Evolutionary conservation across 2,113 vertebrate species (phyloP).

Genomic region (Aramus guarauna): DNA sequence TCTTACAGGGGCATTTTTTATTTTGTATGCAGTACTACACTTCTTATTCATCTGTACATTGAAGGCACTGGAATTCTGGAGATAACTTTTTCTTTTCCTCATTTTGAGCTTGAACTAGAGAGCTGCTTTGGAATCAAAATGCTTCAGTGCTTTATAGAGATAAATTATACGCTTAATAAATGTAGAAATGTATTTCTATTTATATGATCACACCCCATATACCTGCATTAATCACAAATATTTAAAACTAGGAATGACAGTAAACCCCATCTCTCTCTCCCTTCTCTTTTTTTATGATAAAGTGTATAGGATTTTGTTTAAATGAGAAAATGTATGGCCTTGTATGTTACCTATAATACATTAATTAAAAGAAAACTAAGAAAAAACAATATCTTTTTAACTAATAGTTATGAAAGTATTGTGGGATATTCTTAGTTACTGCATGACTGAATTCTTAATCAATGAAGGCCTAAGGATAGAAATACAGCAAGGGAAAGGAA

Average conservation of each 20-base stretch:
- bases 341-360: neutral
- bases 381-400: neutral
- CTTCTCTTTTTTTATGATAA: neutral
- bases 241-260: neutral
- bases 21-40: neutral
- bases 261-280: accelerated
- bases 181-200: neutral
- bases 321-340: neutral
- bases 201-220: neutral
- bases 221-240: neutral
- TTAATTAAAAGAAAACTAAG: neutral
- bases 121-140: neutral
- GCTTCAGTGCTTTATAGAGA: neutral
- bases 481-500: neutral
- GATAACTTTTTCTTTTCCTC: neutral
- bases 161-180: neutral
- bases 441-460: neutral
- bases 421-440: neutral
- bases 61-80: neutral
- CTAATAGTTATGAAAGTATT: neutral
- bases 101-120: neutral
- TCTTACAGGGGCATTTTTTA: neutral
- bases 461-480: neutral
- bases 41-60: neutral
- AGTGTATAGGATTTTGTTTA: neutral